A percentile compares a stretch with the other conserved stretches of the same genome.
These are phyloP conservation scores for Mus spicilegus DNA, from an alignment of 2,113 vertebrate species.

Conservation along the genomic window DNA sequence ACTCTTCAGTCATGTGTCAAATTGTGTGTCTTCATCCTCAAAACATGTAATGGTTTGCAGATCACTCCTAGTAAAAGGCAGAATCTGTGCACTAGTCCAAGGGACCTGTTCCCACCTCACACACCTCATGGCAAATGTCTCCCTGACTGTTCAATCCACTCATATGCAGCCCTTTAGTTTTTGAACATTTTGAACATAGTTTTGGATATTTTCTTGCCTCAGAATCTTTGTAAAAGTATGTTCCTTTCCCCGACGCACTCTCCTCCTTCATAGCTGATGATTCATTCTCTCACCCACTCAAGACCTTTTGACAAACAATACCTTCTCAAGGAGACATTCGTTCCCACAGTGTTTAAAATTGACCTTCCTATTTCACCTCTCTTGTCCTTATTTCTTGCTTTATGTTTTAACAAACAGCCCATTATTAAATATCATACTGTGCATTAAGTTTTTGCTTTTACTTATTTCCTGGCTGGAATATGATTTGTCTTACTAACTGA, in stretches of 20 bases:
- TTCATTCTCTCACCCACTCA: background rate
- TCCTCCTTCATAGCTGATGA: background rate
- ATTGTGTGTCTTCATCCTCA: background rate
- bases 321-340: background rate
- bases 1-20: background rate
- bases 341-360: background rate
- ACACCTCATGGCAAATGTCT: background rate
- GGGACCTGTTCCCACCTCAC: rapidly evolving
- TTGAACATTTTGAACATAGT: background rate
- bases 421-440: background rate
- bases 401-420: background rate
- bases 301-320: constrained; percentile 1
- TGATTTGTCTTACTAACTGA: constrained; percentile 14
- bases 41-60: background rate
- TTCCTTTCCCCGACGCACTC: background rate
- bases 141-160: background rate
- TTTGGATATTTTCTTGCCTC: background rate
- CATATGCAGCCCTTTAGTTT: background rate
- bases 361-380: background rate
- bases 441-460: constrained; percentile 7
- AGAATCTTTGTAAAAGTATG: background rate
- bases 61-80: background rate
- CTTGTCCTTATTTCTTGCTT: background rate
- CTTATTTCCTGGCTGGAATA: background rate
- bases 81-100: background rate